These are phyloP conservation scores for Caenorhabditis drosophilae DNA, from an alignment of 2,888 invertebrate species.

Conservation along the genomic window DNA sequence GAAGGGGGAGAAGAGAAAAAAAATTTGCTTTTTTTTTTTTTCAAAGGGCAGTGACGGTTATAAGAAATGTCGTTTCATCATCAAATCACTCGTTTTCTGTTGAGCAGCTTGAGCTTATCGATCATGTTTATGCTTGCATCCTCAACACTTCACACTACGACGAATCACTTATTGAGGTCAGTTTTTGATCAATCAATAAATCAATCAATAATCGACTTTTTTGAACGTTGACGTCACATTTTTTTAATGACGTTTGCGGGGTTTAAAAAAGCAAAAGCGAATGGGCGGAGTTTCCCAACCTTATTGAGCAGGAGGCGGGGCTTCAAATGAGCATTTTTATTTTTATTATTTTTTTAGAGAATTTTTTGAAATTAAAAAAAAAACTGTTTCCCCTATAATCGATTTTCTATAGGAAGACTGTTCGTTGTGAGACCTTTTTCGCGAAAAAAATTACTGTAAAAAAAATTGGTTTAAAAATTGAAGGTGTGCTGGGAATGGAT, in stretches of 20 bases:
- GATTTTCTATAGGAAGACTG: no score
- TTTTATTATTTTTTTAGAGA: no score
- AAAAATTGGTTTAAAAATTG: constrained; percentile 1
- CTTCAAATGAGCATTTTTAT: no score
- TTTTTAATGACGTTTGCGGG: no score
- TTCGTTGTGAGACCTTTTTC: no score
- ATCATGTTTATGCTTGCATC: constrained; percentile 57
- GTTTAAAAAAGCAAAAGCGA: no score
- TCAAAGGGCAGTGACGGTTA: constrained; percentile 42
- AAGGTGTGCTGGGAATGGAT: constrained; percentile 63
- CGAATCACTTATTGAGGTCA: constrained; percentile 51
- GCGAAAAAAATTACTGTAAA: background rate
- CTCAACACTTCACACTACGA: constrained; percentile 58
- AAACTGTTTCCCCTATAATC: no score
- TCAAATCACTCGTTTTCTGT: constrained; percentile 43
- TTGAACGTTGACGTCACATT: no score
- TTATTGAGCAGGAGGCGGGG: no score
- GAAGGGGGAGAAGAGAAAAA: background rate
- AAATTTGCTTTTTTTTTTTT: constrained; percentile 7
- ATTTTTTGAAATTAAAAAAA: no score
- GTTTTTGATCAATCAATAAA: no score
- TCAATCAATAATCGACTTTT: background rate
- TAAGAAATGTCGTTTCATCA: constrained; percentile 32
- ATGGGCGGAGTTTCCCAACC: no score
- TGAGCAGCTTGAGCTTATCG: constrained; percentile 57